Conservation (phyloP, 2,113 vertebrate species). For the Takifugu bimaculatus region DNA sequence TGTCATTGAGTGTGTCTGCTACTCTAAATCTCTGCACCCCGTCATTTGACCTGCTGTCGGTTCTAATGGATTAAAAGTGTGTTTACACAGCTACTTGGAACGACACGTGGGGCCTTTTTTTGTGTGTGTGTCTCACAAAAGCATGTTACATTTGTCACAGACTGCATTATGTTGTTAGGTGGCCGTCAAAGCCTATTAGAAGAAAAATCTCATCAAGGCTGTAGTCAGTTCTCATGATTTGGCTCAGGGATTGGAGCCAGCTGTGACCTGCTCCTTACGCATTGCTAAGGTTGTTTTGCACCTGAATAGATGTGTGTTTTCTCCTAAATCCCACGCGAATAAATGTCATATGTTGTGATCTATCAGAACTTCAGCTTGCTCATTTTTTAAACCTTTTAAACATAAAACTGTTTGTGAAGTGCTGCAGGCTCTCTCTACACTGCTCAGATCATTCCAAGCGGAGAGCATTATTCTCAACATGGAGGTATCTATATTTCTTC, state of each 20-base stretch:
- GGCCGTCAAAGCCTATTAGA: constrained; percentile 43
- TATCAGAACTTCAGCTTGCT: constrained; percentile 1
- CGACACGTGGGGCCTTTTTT: neutral
- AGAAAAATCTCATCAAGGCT: constrained; percentile 47
- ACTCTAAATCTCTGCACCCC: constrained; percentile 20
- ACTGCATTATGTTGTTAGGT: constrained; percentile 37
- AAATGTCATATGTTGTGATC: neutral
- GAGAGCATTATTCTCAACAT: neutral
- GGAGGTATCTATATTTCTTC: constrained; percentile 5
- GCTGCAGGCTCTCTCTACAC: too few species aligned
- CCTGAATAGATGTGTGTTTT: neutral
- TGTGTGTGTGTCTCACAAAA: constrained; percentile 19
- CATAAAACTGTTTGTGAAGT: neutral
- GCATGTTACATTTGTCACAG: constrained; percentile 31
- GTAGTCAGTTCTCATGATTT: constrained; percentile 30
- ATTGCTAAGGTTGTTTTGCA: neutral
- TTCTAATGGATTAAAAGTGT: constrained; percentile 54
- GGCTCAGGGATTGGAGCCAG: constrained; percentile 5
- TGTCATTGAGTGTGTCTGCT: neutral
- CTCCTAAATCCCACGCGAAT: constrained; percentile 25
- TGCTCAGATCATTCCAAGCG: neutral
- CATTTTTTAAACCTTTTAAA: too few species aligned
- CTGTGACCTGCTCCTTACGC: neutral
- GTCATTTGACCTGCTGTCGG: constrained; percentile 45
- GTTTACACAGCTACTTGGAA: constrained; percentile 48